These are phyloP conservation scores for Drosophila suboccidentalis DNA, from an alignment of 2,888 invertebrate species.

Conservation along the genomic window DNA sequence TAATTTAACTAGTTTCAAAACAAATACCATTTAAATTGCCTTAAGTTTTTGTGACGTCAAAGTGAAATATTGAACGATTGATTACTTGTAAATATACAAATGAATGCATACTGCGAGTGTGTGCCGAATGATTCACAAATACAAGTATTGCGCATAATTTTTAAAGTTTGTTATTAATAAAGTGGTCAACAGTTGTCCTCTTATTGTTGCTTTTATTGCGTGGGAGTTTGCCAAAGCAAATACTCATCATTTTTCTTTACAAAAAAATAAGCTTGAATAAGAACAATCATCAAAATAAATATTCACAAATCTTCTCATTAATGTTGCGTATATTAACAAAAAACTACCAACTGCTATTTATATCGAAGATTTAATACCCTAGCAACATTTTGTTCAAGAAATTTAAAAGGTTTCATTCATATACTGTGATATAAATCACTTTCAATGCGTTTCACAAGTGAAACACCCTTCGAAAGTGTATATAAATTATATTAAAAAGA, in stretches of 20 bases:
- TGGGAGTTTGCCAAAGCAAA: constrained; percentile 28
- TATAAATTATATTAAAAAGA: constrained; percentile 11
- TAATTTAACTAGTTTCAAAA: constrained; percentile 37
- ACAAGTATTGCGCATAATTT: constrained; percentile 29
- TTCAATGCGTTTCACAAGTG: not conserved
- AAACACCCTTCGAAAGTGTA: not conserved
- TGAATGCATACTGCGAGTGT: constrained; percentile 2
- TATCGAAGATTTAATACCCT: constrained; percentile 2
- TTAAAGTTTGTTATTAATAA: constrained; percentile 30
- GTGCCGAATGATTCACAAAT: constrained; percentile 36
- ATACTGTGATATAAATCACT: constrained; percentile 3
- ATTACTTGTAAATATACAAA: constrained; percentile 64
- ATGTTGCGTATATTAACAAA: constrained; percentile 9
- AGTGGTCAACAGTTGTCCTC: constrained; percentile 33
- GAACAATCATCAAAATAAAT: constrained; percentile 15
- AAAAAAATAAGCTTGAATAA: constrained; percentile 28
- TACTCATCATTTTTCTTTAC: constrained; percentile 6
- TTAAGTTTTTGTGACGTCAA: constrained; percentile 42
- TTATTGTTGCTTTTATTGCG: constrained; percentile 34
- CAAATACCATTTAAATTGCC: constrained; percentile 25
- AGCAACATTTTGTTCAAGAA: not conserved
- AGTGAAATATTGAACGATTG: constrained; percentile 44
- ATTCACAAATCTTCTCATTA: constrained; percentile 32
- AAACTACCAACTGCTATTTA: not conserved
- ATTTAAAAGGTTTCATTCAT: not conserved